Percentiles rank a stretch among this genome's conserved stretches.
Evolutionary conservation across 1,140 invertebrate genomes (phyloP).

Genomic region (Tetranychus urticae): DNA sequence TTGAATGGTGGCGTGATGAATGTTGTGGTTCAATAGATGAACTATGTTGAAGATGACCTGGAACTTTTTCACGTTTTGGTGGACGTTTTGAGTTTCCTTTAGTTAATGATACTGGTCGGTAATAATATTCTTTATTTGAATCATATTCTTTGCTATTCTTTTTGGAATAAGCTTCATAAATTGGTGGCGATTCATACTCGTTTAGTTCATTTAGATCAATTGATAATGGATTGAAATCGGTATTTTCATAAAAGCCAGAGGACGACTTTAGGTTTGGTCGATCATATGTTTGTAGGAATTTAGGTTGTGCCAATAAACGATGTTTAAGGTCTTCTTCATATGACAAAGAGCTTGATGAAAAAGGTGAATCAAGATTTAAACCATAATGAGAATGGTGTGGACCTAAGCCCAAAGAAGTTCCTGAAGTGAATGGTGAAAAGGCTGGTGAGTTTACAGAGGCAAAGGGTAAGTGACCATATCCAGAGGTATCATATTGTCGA

Average conservation of each 20-base stretch:
- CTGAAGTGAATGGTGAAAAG: background rate
- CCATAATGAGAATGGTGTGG: background rate
- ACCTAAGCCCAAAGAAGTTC: background rate
- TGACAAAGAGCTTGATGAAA: background rate
- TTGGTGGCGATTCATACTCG: background rate
- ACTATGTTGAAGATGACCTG: background rate
- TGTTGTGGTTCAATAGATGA: background rate
- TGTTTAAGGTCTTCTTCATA: background rate
- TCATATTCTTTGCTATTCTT: background rate
- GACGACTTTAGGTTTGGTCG: no score
- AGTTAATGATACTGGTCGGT: background rate
- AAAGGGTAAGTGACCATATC: background rate
- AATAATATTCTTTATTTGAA: background rate
- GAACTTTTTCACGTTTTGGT: background rate
- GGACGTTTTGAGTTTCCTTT: background rate
- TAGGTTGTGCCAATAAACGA: background rate
- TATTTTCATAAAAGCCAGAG: no score
- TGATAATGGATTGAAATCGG: background rate
- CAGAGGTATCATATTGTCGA: background rate
- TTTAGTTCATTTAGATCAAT: background rate
- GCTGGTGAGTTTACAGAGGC: background rate
- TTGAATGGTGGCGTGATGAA: no score
- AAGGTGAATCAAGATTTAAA: background rate
- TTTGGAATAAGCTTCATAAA: background rate
- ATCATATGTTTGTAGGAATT: background rate